Evolutionary conservation across 2,888 invertebrate genomes (phyloP).

Genomic region (Drosophila differens): DNA sequence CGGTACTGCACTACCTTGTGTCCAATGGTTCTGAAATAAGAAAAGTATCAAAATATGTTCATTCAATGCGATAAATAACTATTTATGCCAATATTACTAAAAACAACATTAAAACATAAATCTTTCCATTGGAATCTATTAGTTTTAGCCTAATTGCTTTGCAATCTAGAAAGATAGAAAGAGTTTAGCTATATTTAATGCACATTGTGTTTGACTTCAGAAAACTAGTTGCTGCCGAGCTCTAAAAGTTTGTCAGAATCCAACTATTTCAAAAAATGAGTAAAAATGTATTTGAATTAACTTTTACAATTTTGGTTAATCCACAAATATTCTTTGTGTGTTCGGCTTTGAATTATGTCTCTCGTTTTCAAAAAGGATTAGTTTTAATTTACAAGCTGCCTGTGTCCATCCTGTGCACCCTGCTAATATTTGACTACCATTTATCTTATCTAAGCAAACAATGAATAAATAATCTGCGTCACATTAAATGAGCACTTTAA

Average conservation of each 20-base stretch:
- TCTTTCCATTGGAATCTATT: no score
- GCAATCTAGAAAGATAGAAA: no score
- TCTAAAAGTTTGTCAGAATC: no score
- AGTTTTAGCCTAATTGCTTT: no score
- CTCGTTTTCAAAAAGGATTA: background rate
- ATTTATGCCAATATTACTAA: background rate
- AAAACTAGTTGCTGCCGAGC: no score
- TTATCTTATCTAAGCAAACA: constrained; percentile 16
- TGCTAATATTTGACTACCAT: background rate
- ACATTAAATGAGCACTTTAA: constrained; percentile 12
- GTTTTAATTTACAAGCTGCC: background rate
- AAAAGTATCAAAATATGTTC: background rate
- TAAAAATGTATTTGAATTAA: no score
- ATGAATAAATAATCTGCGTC: constrained; percentile 4
- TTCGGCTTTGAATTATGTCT: no score
- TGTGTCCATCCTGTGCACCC: no score
- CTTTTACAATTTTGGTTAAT: background rate
- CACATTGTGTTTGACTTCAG: no score
- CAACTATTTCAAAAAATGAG: no score
- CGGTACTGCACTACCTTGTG: constrained; percentile 73
- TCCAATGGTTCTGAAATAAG: constrained; percentile 58
- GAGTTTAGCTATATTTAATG: no score
- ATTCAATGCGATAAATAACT: background rate
- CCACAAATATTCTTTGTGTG: background rate
- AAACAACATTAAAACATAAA: background rate